Percentiles rank a stretch among this genome's conserved stretches.
These are phyloP conservation scores for Paelopatides confundens DNA, from an alignment of 53 echinoderm and acorn worm species.

Conservation along the genomic window DNA sequence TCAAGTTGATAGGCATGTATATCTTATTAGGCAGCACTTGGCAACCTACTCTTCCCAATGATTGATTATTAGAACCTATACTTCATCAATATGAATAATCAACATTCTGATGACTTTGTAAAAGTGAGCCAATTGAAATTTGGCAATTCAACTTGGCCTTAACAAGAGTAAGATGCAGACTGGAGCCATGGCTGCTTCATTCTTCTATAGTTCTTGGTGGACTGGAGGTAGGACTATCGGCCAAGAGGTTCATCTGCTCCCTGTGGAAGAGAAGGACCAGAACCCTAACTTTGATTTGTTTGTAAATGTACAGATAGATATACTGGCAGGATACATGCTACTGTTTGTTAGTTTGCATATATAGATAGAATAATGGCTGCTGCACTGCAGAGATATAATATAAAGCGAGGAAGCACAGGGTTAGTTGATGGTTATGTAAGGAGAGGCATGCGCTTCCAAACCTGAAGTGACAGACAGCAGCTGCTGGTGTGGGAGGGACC, in stretches of 20 bases:
- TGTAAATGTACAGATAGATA: conserved; percentile 66
- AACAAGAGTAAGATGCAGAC: not conserved
- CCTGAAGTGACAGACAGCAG: conserved; percentile 6
- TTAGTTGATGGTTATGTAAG: conserved; percentile 27
- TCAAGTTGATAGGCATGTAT: conserved; percentile 16
- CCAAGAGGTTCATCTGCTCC: conserved; percentile 53
- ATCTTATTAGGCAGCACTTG: conserved; percentile 2
- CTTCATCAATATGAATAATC: conserved; percentile 27
- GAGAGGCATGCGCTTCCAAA: not conserved
- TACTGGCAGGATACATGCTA: conserved; percentile 69
- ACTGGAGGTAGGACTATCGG: conserved; percentile 60
- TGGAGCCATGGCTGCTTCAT: conserved; percentile 20
- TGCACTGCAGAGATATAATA: conserved; percentile 63
- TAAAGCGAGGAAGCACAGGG: conserved; percentile 74
- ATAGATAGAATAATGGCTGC: conserved; percentile 76
- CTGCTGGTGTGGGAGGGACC: conserved; percentile 6
- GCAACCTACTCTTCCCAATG: conserved; percentile 38
- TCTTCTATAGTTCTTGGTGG: conserved; percentile 47
- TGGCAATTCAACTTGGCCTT: not conserved
- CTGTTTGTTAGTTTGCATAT: conserved; percentile 69
- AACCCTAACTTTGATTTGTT: conserved; percentile 72
- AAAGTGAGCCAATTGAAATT: not conserved
- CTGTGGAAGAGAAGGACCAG: conserved; percentile 84
- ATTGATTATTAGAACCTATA: conserved; percentile 12
- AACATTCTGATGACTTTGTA: not conserved